A percentile compares a stretch with the other conserved stretches of the same genome.
phyloP scores from a whole-genome alignment of 2,888 invertebrate species.

The Entomobrya multifasciata region DNA sequence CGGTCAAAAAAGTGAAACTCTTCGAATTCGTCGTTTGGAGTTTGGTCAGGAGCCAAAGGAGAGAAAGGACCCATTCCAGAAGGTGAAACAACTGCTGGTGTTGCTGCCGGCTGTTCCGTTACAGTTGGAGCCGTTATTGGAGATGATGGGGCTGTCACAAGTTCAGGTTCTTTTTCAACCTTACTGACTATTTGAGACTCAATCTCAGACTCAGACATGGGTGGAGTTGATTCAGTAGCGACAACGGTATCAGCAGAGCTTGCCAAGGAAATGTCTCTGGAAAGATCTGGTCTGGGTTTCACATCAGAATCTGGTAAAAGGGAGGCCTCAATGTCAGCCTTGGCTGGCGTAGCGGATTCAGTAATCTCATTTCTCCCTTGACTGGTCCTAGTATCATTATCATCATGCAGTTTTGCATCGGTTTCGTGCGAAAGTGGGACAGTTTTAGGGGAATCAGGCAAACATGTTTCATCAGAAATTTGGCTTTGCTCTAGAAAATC shows the following conservation, averaged over 20 bases:
- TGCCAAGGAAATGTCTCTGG: not conserved
- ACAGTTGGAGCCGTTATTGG: no score
- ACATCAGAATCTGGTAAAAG: no score
- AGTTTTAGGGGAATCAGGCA: not conserved
- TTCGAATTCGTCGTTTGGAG: slow-evolving; percentile 40
- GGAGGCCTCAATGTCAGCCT: not conserved
- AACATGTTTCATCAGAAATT: not conserved
- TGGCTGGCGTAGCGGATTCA: not conserved
- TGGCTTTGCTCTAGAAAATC: not conserved
- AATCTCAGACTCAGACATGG: not conserved
- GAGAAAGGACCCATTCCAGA: slow-evolving; percentile 60
- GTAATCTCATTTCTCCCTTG: not conserved
- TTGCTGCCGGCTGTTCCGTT: slow-evolving; percentile 8
- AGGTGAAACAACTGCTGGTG: slow-evolving; percentile 12
- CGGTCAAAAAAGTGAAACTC: slow-evolving; percentile 70
- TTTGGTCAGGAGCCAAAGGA: slow-evolving; percentile 71
- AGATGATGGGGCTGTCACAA: no score
- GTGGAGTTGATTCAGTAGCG: not conserved
- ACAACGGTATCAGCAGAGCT: not conserved
- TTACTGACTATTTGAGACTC: not conserved
- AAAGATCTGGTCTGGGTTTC: not conserved
- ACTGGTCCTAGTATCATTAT: no score
- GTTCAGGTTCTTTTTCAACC: no score
- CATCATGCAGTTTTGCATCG: not conserved
- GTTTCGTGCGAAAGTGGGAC: slow-evolving; percentile 10